Percentiles rank a stretch among this genome's conserved stretches.
phyloP scores from a whole-genome alignment of 2,888 invertebrate species.

The Polylopha cassiicola region DNA sequence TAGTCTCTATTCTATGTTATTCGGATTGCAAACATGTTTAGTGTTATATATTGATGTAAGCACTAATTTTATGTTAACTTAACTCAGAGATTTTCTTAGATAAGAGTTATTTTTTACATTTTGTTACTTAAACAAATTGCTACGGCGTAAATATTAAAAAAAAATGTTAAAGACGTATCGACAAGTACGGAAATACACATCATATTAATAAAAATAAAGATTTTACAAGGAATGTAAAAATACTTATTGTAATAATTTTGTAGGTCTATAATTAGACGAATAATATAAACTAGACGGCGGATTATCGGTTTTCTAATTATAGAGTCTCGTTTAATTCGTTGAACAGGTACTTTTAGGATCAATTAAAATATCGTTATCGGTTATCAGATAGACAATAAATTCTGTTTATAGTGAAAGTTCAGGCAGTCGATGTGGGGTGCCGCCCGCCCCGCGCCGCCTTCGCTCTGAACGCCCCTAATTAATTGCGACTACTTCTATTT shows the following conservation, averaged over 20 bases:
- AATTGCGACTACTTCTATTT: constrained; percentile 50
- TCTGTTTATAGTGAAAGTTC: constrained; percentile 41
- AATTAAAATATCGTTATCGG: constrained; percentile 32
- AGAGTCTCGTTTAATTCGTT: constrained; percentile 2
- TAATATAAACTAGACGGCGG: too few species aligned
- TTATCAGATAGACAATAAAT: constrained; percentile 44
- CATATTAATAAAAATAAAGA: background rate
- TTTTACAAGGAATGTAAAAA: background rate
- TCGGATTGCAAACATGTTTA: too few species aligned
- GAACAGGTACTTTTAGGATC: constrained; percentile 17
- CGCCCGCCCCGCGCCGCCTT: constrained; percentile 7
- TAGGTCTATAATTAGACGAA: too few species aligned
- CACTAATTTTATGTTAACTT: too few species aligned
- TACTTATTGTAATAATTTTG: background rate
- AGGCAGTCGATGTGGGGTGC: constrained; percentile 22
- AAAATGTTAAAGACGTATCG: too few species aligned
- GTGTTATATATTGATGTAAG: too few species aligned
- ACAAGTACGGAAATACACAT: too few species aligned
- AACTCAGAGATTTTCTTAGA: too few species aligned
- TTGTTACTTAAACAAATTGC: too few species aligned
- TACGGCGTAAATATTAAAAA: too few species aligned
- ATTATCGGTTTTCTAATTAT: background rate
- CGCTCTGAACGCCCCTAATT: constrained; percentile 41
- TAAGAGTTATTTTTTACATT: too few species aligned
- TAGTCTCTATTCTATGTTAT: too few species aligned